Evolutionary conservation across 30 jellyfish, hydroid and myxozoan genomes (phyloP), one percentile per base, ranked within the genome.

Genomic region (Chironex yamaguchii): DNA sequence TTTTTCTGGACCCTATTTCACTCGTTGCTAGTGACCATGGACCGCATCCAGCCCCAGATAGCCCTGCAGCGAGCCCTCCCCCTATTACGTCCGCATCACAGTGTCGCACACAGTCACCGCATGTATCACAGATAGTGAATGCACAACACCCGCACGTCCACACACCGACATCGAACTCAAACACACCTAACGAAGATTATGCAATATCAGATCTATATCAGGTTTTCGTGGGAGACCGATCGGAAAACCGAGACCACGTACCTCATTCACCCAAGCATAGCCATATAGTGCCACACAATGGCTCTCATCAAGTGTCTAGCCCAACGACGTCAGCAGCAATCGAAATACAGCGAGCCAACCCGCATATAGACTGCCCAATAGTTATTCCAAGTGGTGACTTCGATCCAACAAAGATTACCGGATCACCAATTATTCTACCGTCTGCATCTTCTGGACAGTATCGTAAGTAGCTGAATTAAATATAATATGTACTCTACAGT

Each of bases 331-430:
- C 97, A 17, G 90, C 96, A 3, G 88, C 96, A 0, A 24, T 62
- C 11, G 96, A 94, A 29, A 77, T 94, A 1, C 99, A 94, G 70
- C 87, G 78, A 33, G 73, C 94, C 49, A 95, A 94, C 71, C 99
- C 99, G 6, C 91, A 95, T 31, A 84, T 94, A 13, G 99, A 94
- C 78, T 94, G 99, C 30, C 99, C 99, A 17, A 94, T 94, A 53
- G 99, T 94, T 51, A 94, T 94, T 25, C 99, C 99, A 68, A 94
- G 80, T 70, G 96, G 97, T 27, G 99, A 94, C 81, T 94, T 89
- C 71, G 99, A 94, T 79, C 97, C 99, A 0, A 27, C 69, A 9
- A 94, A 80, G 34, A 52, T 67, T 2, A 76, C 97, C 27, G 82
- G 88, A 52, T 62, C 90, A 42, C 90, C 91, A 2, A 33, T 81